A percentile compares a stretch with the other conserved stretches of the same genome.
These are phyloP conservation scores for Characodon lateralis DNA, from an alignment of 2,797 vertebrate species.

Conservation along the genomic window DNA sequence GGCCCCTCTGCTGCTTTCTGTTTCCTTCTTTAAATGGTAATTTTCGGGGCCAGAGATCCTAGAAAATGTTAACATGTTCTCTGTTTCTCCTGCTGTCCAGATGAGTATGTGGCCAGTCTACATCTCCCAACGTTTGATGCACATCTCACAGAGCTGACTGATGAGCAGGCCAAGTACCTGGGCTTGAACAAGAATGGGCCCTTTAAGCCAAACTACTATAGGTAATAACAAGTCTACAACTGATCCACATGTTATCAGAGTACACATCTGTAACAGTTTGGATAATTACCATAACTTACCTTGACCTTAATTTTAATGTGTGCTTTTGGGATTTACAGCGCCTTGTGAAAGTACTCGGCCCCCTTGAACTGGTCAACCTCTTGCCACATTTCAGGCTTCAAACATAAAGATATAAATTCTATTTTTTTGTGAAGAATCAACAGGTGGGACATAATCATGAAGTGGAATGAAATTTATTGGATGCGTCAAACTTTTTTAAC, in stretches of 20 bases:
- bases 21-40: constrained; percentile 25
- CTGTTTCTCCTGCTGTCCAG: constrained; percentile 68
- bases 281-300: too few species aligned
- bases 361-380: too few species aligned
- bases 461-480: too few species aligned
- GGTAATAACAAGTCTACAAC: constrained; percentile 70
- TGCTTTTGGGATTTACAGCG: too few species aligned
- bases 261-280: too few species aligned
- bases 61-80: constrained; percentile 13
- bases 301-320: too few species aligned
- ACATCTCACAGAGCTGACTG: constrained; percentile 93
- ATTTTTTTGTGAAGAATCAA: too few species aligned
- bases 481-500: too few species aligned
- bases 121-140: constrained; percentile 97
- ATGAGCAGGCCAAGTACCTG: constrained; percentile 98
- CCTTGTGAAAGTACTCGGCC: too few species aligned
- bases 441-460: too few species aligned
- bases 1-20: background rate
- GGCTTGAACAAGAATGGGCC: constrained; percentile 98
- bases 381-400: too few species aligned
- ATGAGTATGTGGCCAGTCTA: constrained; percentile 98
- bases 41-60: background rate
- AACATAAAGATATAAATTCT: too few species aligned
- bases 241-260: background rate
- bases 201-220: constrained; percentile 99